These are phyloP conservation scores for Zaprionus obscuricornis DNA, from an alignment of 2,888 invertebrate genomes.

Conservation along the genomic window DNA sequence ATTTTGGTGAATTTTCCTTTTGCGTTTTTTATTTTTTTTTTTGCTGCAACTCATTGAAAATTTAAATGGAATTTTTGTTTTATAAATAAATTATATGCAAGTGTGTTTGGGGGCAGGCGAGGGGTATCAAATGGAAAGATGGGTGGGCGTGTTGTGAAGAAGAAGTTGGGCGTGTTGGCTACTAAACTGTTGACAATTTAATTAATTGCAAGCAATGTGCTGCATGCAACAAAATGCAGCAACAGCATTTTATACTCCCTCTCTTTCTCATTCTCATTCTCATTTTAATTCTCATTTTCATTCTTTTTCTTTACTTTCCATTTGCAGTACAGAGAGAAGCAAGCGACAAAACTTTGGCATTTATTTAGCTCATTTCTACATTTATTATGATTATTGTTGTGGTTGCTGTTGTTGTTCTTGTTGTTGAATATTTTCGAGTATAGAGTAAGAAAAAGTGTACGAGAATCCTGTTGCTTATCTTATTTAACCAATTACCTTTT, in stretches of 20 bases:
- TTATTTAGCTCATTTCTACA: conserved; percentile 28
- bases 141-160: not conserved
- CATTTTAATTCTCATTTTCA: too few relatives aligned
- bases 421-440: not conserved
- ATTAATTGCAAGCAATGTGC: conserved; percentile 36
- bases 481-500: conserved; percentile 50
- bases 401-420: not conserved
- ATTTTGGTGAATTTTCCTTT: too few relatives aligned
- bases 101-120: not conserved
- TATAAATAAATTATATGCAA: conserved; percentile 20
- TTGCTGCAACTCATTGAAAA: conserved; percentile 31
- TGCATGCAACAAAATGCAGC: conserved; percentile 24
- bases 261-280: too few relatives aligned
- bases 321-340: not conserved
- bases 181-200: conserved; percentile 27
- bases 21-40: not conserved
- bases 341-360: conserved; percentile 22
- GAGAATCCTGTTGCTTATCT: conserved; percentile 38
- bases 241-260: too few relatives aligned
- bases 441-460: not conserved
- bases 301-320: too few relatives aligned
- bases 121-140: too few relatives aligned
- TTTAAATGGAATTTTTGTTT: conserved; percentile 27
- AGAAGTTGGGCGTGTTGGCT: not conserved
- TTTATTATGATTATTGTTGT: conserved; percentile 21